Conservation (phyloP, 2,888 invertebrate species). For the Eupithecia centaureata region DNA sequence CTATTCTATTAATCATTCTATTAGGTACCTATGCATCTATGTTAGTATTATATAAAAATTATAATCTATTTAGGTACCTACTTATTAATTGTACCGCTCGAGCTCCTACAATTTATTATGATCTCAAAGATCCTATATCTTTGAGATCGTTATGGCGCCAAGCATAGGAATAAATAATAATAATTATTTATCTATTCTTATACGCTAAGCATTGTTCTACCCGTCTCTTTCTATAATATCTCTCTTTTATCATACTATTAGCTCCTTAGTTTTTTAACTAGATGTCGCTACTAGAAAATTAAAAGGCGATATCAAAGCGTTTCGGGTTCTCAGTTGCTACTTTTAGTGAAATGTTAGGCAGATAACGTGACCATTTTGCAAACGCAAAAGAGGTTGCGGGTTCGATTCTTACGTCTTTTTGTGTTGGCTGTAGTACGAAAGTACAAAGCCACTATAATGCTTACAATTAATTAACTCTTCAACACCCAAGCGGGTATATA, state of each 20-base stretch:
- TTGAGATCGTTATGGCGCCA: too few relatives aligned
- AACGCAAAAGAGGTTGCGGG: slow-evolving; percentile 4
- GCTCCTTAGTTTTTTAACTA: not conserved
- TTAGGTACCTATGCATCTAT: too few relatives aligned
- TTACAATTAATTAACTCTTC: too few relatives aligned
- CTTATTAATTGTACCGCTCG: too few relatives aligned
- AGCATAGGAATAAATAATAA: too few relatives aligned
- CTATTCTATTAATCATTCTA: too few relatives aligned
- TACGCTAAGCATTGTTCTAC: not conserved
- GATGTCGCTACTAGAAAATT: slow-evolving; percentile 3
- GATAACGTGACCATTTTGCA: not conserved
- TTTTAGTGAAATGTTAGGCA: not conserved
- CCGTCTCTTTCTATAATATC: not conserved
- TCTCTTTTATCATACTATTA: not conserved
- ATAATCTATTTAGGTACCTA: too few relatives aligned
- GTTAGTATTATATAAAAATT: too few relatives aligned
- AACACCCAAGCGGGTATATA: too few relatives aligned
- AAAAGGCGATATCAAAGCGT: slow-evolving; percentile 1
- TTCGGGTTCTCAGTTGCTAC: not conserved
- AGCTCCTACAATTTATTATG: too few relatives aligned
- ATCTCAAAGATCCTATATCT: too few relatives aligned
- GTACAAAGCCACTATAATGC: not conserved
- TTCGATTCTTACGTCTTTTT: slow-evolving; percentile 4
- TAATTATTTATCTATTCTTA: too few relatives aligned
- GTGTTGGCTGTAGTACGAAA: not conserved